Evolutionary conservation across 2,888 invertebrate species (phyloP), one percentile per base, ranked within the genome.

Genomic region (Phrixothrix hirtus): DNA sequence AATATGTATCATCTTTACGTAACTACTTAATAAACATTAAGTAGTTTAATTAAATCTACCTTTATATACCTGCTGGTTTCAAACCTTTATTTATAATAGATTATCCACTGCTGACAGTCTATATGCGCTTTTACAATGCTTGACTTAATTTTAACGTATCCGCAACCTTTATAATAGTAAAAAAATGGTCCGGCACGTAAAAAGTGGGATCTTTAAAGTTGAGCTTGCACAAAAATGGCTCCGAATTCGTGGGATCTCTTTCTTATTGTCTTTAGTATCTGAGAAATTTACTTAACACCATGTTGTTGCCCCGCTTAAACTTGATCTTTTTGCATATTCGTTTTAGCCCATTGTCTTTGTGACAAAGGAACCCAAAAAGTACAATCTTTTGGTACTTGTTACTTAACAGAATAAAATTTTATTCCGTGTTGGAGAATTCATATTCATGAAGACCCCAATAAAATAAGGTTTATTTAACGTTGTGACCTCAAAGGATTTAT

Each of bases 361-460:
- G 34, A 41, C 36, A 60, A 63, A 57, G 57, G 56, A 54, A 37
- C 57, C 49, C 43, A 54, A 59, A 59, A 53, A 58, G 56, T 46
- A 48, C 47, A 41, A 42, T 45, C 42, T 41, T 54, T 47, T 45
- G 26, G 45, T 14, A 41, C 58, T 61, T 43, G 61, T 66, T 65
- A 63, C 60, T 62, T 64, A 5, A 44, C 57, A 57, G 58, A 63
- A 63, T 60, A 62, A 65, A 62, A 61, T 64, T 62, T 63, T 44
- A 41, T 43, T 43, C 37, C 48, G 38, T 49, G 57, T 60, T 61
- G 50, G 46, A 57, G 63, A 62, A 69, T 70, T 70, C 70, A 71
- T 71, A 69, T 70, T 70, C 71, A 70, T 67, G 69, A 68, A 67
- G 63, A 58, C 60, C 65, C 66, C 66, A 67, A 69, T 68, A 68